A percentile compares a stretch with the other conserved stretches of the same genome.
phyloP scores from a whole-genome alignment of 2,113 vertebrate species.

The Myotis brandtii region DNA sequence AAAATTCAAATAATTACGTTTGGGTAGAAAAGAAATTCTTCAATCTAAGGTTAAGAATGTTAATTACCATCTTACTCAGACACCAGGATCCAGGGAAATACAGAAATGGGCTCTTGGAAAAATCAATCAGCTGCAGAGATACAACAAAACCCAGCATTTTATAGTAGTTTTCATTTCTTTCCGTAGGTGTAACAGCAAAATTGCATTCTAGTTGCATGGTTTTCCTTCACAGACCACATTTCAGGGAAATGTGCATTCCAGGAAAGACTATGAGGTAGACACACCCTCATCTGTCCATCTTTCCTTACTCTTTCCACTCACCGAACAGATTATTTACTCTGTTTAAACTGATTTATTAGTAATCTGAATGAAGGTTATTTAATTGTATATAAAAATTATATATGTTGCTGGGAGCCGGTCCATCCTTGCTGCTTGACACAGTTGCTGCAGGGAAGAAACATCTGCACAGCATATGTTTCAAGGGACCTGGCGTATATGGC shows the following conservation, averaged over 20 bases:
- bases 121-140: background rate
- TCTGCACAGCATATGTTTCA: no score
- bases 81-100: background rate
- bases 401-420: no score
- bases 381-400: background rate
- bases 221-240: background rate
- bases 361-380: background rate
- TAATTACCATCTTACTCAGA: background rate
- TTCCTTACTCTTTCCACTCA: background rate
- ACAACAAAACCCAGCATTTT: background rate
- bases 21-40: background rate
- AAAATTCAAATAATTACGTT: background rate
- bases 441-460: no score
- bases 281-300: rapidly evolving
- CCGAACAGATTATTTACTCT: background rate
- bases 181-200: background rate
- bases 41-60: background rate
- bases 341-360: background rate
- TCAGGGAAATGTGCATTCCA: background rate
- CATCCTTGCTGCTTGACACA: no score
- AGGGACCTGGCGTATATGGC: no score
- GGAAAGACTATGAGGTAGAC: background rate
- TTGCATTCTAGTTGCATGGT: background rate
- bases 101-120: background rate
- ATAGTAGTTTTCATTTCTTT: background rate